Percentiles rank a stretch among this genome's conserved stretches.
These are phyloP conservation scores for Epinephelus lanceolatus DNA, from an alignment of 2,113 vertebrate genomes.

Conservation along the genomic window DNA sequence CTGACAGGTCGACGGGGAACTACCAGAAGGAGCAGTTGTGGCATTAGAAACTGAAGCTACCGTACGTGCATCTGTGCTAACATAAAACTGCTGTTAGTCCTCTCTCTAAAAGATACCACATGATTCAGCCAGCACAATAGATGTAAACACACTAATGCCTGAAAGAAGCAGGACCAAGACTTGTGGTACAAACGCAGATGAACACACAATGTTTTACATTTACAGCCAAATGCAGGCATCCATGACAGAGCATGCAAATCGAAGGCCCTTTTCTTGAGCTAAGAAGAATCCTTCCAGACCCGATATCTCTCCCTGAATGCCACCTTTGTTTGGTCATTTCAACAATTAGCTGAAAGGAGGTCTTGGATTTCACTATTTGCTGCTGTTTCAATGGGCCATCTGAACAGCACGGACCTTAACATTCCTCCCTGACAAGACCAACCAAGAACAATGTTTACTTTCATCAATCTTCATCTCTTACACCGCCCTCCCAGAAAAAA, in stretches of 20 bases:
- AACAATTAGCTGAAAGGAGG: constrained; percentile 56
- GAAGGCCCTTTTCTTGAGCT: constrained; percentile 14
- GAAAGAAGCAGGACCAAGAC: background rate
- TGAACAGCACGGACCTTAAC: constrained; percentile 44
- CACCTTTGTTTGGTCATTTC: constrained; percentile 69
- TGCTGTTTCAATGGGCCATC: constrained; percentile 55
- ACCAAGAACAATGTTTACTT: constrained; percentile 78
- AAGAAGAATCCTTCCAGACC: constrained; percentile 40
- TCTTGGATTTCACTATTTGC: constrained; percentile 68
- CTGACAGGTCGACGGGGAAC: constrained; percentile 1
- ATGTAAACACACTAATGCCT: background rate
- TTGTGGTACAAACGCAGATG: background rate
- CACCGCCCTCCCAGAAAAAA: constrained; percentile 12
- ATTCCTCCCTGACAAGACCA: constrained; percentile 67
- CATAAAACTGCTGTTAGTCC: constrained; percentile 10
- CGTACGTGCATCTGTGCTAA: constrained; percentile 20
- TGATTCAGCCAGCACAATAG: background rate
- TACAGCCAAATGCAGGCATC: background rate
- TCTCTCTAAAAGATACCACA: background rate
- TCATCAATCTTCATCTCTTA: constrained; percentile 66
- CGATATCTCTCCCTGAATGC: constrained; percentile 52
- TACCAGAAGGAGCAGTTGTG: background rate
- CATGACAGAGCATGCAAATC: constrained; percentile 33
- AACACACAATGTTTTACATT: constrained; percentile 20
- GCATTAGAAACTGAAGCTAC: constrained; percentile 23